Evolutionary conservation across 2,113 vertebrate genomes (phyloP).

Genomic region (Lucifuga dentata): DNA sequence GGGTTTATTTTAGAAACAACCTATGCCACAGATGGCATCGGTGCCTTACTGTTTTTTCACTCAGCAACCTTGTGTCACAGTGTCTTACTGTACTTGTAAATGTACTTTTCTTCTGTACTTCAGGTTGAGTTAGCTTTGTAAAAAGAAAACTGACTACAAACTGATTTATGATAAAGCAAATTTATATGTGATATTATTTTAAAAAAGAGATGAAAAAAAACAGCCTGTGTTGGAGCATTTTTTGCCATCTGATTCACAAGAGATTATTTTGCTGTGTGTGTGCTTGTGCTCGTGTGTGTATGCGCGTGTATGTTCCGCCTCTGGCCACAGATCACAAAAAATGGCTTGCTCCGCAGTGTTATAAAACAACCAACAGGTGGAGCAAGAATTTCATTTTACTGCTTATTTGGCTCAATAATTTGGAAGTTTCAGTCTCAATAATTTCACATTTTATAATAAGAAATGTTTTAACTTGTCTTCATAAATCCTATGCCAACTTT

Average conservation of each 20-base stretch:
- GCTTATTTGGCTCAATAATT: neutral
- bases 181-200: conserved; percentile 79
- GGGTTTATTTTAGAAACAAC: conserved; percentile 78
- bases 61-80: conserved; percentile 77
- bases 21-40: conserved; percentile 82
- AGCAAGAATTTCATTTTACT: conserved; percentile 50
- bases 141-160: conserved; percentile 74
- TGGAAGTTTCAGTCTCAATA: conserved; percentile 6
- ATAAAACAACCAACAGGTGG: conserved; percentile 69
- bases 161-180: conserved; percentile 73
- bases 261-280: neutral
- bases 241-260: neutral
- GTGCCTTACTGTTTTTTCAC: conserved; percentile 87
- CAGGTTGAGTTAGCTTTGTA: conserved; percentile 70
- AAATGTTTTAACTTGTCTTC: neutral
- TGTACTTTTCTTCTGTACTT: conserved; percentile 67
- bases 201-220: conserved; percentile 26
- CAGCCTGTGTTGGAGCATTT: conserved; percentile 20
- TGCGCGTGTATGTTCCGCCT: no score
- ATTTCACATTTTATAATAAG: neutral
- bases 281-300: neutral
- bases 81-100: conserved; percentile 77
- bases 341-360: conserved; percentile 2
- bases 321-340: neutral
- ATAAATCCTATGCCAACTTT: neutral